phyloP scores from a whole-genome alignment of 2,797 vertebrate genomes.

The Macrochelys suwanniensis region DNA sequence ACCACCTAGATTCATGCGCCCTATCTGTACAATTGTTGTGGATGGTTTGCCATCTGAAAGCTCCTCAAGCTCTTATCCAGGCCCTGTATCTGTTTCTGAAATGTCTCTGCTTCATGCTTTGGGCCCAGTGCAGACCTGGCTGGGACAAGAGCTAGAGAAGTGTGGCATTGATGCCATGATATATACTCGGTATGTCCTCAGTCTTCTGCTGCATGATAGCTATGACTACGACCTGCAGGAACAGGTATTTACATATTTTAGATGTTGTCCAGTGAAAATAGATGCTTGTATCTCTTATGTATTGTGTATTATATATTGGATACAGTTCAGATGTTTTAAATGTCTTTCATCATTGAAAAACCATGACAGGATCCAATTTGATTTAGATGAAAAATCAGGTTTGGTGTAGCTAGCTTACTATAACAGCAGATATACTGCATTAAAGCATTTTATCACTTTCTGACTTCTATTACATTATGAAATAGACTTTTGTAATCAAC shows the following conservation, averaged over 20 bases:
- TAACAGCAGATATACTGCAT: neutral
- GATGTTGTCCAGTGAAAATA: slow-evolving; percentile 66
- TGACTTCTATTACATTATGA: neutral
- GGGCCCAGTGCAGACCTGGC: slow-evolving; percentile 99
- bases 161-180: slow-evolving; percentile 99
- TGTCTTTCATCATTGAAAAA: slow-evolving; percentile 33
- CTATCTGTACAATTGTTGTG: slow-evolving; percentile 90
- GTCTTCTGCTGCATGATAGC: slow-evolving; percentile 98
- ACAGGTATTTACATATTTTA: slow-evolving; percentile 87
- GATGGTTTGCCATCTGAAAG: slow-evolving; percentile 94
- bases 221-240: slow-evolving; percentile 99
- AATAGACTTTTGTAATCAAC: neutral
- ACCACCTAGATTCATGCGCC: slow-evolving; percentile 96
- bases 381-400: neutral
- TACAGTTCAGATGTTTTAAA: neutral
- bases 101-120: slow-evolving; percentile 99
- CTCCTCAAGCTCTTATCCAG: slow-evolving; percentile 89
- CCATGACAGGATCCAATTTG: neutral
- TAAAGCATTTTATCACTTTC: neutral
- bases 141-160: slow-evolving; percentile 99
- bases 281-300: slow-evolving; percentile 60
- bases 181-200: slow-evolving; percentile 98
- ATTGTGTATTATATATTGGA: slow-evolving; percentile 59
- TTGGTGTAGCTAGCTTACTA: neutral
- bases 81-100: slow-evolving; percentile 90